Evolutionary conservation across 1,140 invertebrate genomes (phyloP), one percentile per base, ranked within the genome.

Genomic region (Scylla paramamosain): DNA sequence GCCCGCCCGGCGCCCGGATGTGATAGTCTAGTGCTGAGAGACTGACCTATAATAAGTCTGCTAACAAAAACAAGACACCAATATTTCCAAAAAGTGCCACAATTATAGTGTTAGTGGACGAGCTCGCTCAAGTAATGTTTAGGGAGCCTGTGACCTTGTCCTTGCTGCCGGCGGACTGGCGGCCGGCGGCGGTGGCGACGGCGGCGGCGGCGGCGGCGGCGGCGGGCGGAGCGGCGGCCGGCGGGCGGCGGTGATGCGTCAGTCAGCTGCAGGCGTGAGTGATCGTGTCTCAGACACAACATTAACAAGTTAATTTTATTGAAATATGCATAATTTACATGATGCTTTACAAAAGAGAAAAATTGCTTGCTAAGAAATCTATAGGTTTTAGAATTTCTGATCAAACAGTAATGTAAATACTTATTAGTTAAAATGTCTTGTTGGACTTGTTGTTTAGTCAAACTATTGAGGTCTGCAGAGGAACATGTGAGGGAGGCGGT

Each of bases 351-450:
- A 95, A 95, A 92, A 95, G 94, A 91, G 94, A 48, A 91, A 95
- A 95, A 95, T 95, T 95, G 94, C 94, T 95, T 95, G 94, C 94
- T 95, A 95, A 95, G 94, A 84, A 92, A 87, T 95, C 94, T 95
- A 91, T 95, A 95, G 94, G 94, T 95, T 95, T 95, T 95, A 95
- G 94, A 95, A 95, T 95, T 95, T 95, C 94, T 95, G 94, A 95
- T 95, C 94, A 95, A 95, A 95, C 90, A 95, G 94, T 95, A 95
- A 95, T 95, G 92, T 95, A 95, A 95, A 95, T 95, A 95, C 94
- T 92, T 84, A 95, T 95, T 95, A 95, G 94, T 95, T 95, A 95
- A 91, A 95, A 95, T 95, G 94, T 95, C 90, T 95, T 95, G 94
- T 95, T 95, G 94, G 94, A 91, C 91, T 95, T 95, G 94, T 95